phyloP scores from a whole-genome alignment of 2,888 invertebrate species.

The Tetrapedia diversipes region DNA sequence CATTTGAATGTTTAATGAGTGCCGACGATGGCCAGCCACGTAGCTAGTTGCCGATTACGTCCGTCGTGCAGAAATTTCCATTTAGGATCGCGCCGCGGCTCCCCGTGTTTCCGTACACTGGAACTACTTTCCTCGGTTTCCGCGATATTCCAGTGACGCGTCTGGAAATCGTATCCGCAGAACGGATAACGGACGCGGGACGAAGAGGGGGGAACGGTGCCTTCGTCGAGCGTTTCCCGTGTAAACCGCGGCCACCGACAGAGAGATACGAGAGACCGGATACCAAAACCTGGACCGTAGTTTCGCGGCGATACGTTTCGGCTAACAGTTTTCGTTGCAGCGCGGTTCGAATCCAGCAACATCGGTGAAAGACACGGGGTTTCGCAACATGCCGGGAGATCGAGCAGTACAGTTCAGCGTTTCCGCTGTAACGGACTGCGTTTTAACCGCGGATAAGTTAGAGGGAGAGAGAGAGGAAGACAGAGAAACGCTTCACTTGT shows the following conservation, averaged over 20 bases:
- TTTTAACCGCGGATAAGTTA: too few relatives aligned
- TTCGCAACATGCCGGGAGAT: background rate
- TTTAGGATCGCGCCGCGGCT: slow-evolving; percentile 32
- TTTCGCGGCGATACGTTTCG: background rate
- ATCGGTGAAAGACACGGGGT: background rate
- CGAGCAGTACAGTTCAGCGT: background rate
- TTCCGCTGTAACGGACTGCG: background rate
- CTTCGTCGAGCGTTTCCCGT: slow-evolving; percentile 4
- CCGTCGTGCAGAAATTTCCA: slow-evolving; percentile 53
- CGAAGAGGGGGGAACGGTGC: too few relatives aligned
- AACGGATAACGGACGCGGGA: background rate
- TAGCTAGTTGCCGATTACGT: slow-evolving; percentile 52
- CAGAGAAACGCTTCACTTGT: too few relatives aligned
- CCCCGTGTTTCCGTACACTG: slow-evolving; percentile 11
- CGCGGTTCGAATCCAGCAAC: background rate
- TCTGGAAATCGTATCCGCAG: slow-evolving; percentile 15
- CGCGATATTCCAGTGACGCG: slow-evolving; percentile 23
- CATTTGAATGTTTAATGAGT: slow-evolving; percentile 69
- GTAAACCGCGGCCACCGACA: background rate
- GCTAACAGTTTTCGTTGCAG: background rate
- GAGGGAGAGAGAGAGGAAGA: too few relatives aligned
- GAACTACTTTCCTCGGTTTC: slow-evolving; percentile 14
- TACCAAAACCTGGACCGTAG: too few relatives aligned
- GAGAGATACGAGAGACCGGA: background rate
- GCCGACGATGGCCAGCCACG: slow-evolving; percentile 45